Evolutionary conservation across 2,888 invertebrate species (phyloP), one percentile per base, ranked within the genome.

Genomic region (Cryptops parisi): DNA sequence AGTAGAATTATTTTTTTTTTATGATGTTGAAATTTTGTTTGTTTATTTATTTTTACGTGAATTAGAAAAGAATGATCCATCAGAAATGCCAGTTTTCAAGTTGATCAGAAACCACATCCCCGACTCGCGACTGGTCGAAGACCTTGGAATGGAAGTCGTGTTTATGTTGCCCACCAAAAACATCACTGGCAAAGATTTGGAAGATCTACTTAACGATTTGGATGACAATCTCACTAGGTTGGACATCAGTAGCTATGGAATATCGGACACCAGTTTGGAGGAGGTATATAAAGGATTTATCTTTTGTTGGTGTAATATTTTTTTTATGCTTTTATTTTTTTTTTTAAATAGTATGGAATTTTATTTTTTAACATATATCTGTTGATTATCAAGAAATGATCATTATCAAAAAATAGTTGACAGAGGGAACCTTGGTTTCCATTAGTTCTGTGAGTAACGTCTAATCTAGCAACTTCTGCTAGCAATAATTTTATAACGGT

Each of bases 231-330:
- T 65, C 55, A 54, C 58, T 1, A 58, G 61, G 1, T 62, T 75
- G 17, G 68, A 69, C 24, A 67, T 76, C 26, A 65, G 69, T 41
- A 73, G 73, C 52, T 78, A 75, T 63, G 77, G 77, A 23, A 70
- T 78, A 12, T 74, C 76, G n/a, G 76, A 77, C 60, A 76, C 77
- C 1, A 72, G 74, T 33, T 64, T 78, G 17, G 77, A 78, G 64
- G 76, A 77, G 68, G 76, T 76, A 58, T 57, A 62, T 51, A 44
- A 59, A 58, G 19, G 6, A 6, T 33, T 33, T 33, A 33, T n/a
- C n/a, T n/a, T n/a, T n/a, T n/a, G n/a, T n/a, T n/a, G n/a, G n/a
- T n/a, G n/a, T n/a, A n/a, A n/a, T n/a, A n/a, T n/a, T n/a, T n/a
- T n/a, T n/a, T 60, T 47, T 63, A 62, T 51, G 60, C 60, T 33